These are phyloP conservation scores for Hedya salicella DNA, from an alignment of 2,888 invertebrate species.

Conservation along the genomic window DNA sequence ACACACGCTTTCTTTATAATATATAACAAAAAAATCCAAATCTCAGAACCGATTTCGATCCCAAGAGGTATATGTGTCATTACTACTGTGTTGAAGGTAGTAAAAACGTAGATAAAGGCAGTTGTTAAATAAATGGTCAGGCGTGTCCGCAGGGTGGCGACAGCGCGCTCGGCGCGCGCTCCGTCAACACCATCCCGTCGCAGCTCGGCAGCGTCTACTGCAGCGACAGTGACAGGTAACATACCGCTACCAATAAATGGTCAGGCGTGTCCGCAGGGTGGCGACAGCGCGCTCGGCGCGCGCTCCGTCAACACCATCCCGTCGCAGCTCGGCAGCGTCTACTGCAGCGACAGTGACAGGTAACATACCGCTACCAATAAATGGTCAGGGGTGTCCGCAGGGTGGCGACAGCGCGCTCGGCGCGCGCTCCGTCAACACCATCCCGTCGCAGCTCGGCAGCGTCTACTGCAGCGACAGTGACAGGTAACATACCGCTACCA, in stretches of 20 bases:
- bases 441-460: slow-evolving; percentile 69
- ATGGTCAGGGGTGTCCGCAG: slow-evolving; percentile 50
- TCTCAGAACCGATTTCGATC: too few relatives aligned
- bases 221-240: slow-evolving; percentile 78
- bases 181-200: slow-evolving; percentile 66
- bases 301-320: slow-evolving; percentile 67
- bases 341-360: slow-evolving; percentile 79
- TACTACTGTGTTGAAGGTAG: not conserved
- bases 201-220: slow-evolving; percentile 71
- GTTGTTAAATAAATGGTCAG: slow-evolving; percentile 20
- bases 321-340: slow-evolving; percentile 68
- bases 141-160: slow-evolving; percentile 63
- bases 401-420: slow-evolving; percentile 66
- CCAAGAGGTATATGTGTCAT: too few relatives aligned
- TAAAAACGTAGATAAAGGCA: not conserved
- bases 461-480: slow-evolving; percentile 77
- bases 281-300: slow-evolving; percentile 62
- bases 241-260: slow-evolving; percentile 5
- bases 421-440: slow-evolving; percentile 62
- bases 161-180: slow-evolving; percentile 60
- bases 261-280: slow-evolving; percentile 56
- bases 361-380: slow-evolving; percentile 48
- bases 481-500: slow-evolving; percentile 61
- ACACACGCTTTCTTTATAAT: too few relatives aligned
- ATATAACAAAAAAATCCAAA: too few relatives aligned